Percentiles rank a stretch among this genome's conserved stretches.
Conservation (phyloP, 2,888 invertebrate genomes). For the Tribolium freemani region DNA sequence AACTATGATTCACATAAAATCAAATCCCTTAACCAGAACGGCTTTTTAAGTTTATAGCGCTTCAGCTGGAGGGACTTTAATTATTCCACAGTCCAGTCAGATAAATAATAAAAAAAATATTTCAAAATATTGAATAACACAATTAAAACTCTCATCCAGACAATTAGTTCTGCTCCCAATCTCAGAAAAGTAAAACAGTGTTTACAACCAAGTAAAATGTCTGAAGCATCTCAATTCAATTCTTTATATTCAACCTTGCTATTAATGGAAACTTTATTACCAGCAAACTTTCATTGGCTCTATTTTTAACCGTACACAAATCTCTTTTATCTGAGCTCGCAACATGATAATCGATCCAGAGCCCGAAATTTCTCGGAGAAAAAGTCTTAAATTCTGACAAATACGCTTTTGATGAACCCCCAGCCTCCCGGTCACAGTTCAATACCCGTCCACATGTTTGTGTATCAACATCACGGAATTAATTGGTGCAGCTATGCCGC, state of each 20-base stretch:
- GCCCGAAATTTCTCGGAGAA: not conserved
- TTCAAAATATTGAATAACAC: no score
- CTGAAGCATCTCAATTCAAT: not conserved
- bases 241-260: not conserved
- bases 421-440: constrained; percentile 48
- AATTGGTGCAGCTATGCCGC: constrained; percentile 48
- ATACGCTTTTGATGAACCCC: constrained; percentile 4
- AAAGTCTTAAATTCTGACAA: constrained; percentile 3
- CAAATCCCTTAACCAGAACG: no score
- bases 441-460: constrained; percentile 50
- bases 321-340: not conserved
- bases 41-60: no score
- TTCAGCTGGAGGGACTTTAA: no score
- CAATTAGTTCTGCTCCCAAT: no score
- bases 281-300: not conserved
- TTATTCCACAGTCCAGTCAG: no score
- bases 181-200: not conserved
- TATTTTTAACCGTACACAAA: not conserved
- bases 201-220: constrained; percentile 24
- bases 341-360: not conserved
- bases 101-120: no score
- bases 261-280: not conserved
- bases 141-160: no score
- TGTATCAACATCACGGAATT: constrained; percentile 52
- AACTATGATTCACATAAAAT: no score